Evolutionary conservation across 2,797 vertebrate species (phyloP).

Genomic region (Borostomias antarcticus): DNA sequence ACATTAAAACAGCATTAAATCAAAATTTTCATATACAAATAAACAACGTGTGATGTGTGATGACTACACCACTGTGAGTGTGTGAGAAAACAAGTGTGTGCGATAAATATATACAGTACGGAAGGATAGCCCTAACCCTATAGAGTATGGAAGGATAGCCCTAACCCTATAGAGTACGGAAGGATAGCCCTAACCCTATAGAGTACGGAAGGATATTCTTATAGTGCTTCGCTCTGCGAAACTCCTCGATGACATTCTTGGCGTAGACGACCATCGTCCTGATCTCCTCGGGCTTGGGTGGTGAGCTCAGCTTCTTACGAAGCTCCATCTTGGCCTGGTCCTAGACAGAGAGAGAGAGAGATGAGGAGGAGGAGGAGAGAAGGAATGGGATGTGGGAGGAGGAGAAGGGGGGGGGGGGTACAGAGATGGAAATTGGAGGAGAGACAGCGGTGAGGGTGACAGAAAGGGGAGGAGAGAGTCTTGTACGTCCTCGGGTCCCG

Average conservation of each 20-base stretch:
- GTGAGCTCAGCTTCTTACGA: constrained; percentile 77
- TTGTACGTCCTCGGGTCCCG: too few species aligned
- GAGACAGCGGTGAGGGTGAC: not conserved
- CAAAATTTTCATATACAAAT: too few species aligned
- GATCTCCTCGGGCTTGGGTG: constrained; percentile 80
- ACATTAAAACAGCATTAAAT: too few species aligned
- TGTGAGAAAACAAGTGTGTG: too few species aligned
- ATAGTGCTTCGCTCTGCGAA: constrained; percentile 96
- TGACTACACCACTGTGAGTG: too few species aligned
- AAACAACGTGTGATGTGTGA: too few species aligned
- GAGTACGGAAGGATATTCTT: constrained; percentile 99
- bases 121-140: too few species aligned
- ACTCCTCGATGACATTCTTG: constrained; percentile 94
- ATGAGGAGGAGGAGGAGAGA: not conserved
- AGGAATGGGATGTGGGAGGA: not conserved
- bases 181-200: too few species aligned
- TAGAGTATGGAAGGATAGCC: too few species aligned
- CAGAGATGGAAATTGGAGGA: not conserved
- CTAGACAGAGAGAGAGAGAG: constrained; percentile 58
- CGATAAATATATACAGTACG: too few species aligned
- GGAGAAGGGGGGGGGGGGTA: not conserved
- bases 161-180: too few species aligned
- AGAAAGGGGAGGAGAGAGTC: not conserved
- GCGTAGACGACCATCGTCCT: constrained; percentile 88
- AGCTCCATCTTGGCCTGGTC: constrained; percentile 91